Evolutionary conservation across 1,140 invertebrate species (phyloP), one percentile per base, ranked within the genome.

Genomic region (Achroia grisella): DNA sequence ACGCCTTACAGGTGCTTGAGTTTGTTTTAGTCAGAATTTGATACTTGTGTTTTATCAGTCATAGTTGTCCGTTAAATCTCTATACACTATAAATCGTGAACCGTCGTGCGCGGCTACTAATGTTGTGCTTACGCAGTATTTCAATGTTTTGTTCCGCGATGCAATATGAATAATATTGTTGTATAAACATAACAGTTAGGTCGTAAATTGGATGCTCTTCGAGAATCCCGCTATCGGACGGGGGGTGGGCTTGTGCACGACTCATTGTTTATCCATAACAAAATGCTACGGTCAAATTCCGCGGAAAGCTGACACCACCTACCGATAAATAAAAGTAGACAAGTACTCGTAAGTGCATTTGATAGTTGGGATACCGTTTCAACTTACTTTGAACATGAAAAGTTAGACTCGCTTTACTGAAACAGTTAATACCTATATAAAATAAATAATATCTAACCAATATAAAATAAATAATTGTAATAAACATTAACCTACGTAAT

Each of bases 241-340:
- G 44, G 42, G 60, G 63, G 74, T 56, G 65, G 62, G 56, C 41
- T 45, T 52, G 39, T 59, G 74, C 77, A 81, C 77, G 74, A 76
- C 50, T 62, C 62, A 71, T 71, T 78, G 72, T 78, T 78, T 74
- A 77, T 67, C 59, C 62, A 63, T 61, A 66, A 66, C 61, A 63
- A 70, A 69, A 67, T 67, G 59, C 61, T 55, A 61, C 51, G 63
- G 55, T 61, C 64, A 64, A 64, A 60, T 64, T 56, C 50, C 53
- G 45, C 56, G 45, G 61, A 67, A 71, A 62, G 55, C 55, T 60
- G 53, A 62, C 62, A 62, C 44, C 47, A 52, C n/a, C 34, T 45
- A 23, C 17, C 17, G 17, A 23, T 23, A 23, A 23, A 23, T 58
- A 44, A 52, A 59, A 51, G 36, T 44, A 54, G 10, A 32, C 44